These are phyloP conservation scores for Pardalotus punctatus DNA, from an alignment of 2,113 vertebrate species.

Conservation along the genomic window DNA sequence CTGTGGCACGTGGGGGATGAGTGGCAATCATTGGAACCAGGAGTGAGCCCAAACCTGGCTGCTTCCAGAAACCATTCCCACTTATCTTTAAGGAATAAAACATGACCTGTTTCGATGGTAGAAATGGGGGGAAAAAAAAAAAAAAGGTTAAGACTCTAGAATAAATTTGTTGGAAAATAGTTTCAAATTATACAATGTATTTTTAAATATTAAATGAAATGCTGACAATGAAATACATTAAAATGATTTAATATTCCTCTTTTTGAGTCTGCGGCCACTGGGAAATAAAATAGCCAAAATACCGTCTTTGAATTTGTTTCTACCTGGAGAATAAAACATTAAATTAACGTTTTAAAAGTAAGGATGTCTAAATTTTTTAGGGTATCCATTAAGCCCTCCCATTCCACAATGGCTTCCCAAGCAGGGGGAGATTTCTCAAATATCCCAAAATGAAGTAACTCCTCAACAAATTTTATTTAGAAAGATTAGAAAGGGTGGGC, in stretches of 20 bases:
- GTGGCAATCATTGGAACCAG: neutral
- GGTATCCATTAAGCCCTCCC: neutral
- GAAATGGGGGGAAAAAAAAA: neutral
- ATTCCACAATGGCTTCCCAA: neutral
- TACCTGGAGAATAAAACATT: neutral
- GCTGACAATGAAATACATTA: neutral
- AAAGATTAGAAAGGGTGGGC: neutral
- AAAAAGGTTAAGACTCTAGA: neutral
- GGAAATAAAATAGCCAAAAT: neutral
- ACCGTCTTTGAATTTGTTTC: neutral
- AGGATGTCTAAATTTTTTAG: fast-evolving
- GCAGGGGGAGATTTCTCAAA: neutral
- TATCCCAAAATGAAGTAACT: neutral
- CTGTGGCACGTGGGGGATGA: neutral
- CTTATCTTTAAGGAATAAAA: neutral
- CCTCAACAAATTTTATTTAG: neutral
- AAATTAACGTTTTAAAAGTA: neutral
- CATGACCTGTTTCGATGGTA: neutral
- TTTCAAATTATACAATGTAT: neutral
- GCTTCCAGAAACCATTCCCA: neutral
- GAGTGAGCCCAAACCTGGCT: neutral
- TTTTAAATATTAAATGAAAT: neutral
- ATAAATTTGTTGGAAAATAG: neutral
- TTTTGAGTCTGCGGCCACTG: neutral
- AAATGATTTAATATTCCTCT: neutral